A percentile compares a stretch with the other conserved stretches of the same genome.
Evolutionary conservation across 2,797 vertebrate species (phyloP).

Genomic region (Anguilla megastoma): DNA sequence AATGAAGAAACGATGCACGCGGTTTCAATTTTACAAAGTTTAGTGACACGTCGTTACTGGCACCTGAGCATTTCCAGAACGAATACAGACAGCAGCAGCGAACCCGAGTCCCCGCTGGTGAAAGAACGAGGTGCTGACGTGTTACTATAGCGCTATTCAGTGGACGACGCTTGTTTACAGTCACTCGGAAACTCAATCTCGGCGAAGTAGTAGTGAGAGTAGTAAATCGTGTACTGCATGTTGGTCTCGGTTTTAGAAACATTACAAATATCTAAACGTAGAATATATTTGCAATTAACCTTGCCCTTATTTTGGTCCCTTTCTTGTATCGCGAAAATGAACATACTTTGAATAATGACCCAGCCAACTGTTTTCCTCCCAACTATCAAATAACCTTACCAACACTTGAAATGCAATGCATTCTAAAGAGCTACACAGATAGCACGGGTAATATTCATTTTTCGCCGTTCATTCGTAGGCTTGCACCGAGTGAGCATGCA

Average conservation of each 20-base stretch:
- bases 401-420: not conserved
- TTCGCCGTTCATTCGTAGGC: not conserved
- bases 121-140: conserved; percentile 71
- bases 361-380: not conserved
- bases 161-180: conserved; percentile 65
- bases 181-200: conserved; percentile 56
- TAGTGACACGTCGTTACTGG: not conserved
- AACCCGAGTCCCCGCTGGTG: not conserved
- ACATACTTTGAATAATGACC: not conserved
- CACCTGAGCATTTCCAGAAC: not conserved
- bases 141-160: conserved; percentile 77
- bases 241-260: not conserved
- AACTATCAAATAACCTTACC: not conserved
- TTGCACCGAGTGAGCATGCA: not conserved
- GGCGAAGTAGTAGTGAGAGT: conserved; percentile 44
- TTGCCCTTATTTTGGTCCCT: not conserved
- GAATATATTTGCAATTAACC: not conserved
- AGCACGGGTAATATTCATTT: not conserved
- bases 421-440: not conserved
- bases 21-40: not conserved
- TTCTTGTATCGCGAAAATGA: not conserved
- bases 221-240: not conserved
- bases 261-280: not conserved
- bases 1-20: not conserved
- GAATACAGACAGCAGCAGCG: not conserved